phyloP scores from a whole-genome alignment of 2,888 invertebrate species.

The Germaria angustata region DNA sequence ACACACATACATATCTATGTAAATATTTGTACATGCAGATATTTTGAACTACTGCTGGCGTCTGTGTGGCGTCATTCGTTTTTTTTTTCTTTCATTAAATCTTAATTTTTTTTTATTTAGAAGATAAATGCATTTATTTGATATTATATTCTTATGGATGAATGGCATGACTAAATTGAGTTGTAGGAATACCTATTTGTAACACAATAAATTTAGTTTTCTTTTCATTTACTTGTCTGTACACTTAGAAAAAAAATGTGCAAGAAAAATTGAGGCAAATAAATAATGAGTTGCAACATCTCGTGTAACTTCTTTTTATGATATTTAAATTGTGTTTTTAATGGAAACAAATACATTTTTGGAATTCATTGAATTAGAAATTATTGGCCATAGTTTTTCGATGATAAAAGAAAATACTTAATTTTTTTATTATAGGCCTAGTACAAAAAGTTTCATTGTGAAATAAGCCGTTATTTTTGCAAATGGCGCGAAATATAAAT shows the following conservation, averaged over 20 bases:
- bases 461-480: too few relatives aligned
- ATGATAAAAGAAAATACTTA: too few relatives aligned
- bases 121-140: constrained; percentile 44
- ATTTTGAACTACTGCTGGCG: constrained; percentile 57
- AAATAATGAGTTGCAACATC: too few relatives aligned
- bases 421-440: too few relatives aligned
- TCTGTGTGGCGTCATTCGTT: constrained; percentile 55
- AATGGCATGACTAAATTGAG: constrained; percentile 54
- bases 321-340: too few relatives aligned
- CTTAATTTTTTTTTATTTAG: constrained; percentile 16
- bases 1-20: background rate
- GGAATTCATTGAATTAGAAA: too few relatives aligned
- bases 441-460: too few relatives aligned
- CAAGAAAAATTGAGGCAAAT: too few relatives aligned
- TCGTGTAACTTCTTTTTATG: too few relatives aligned
- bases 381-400: too few relatives aligned
- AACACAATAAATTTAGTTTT: background rate
- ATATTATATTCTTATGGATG: constrained; percentile 40
- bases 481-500: too few relatives aligned
- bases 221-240: background rate
- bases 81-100: constrained; percentile 37
- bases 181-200: constrained; percentile 51
- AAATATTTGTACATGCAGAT: background rate
- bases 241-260: constrained; percentile 15
- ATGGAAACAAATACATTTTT: too few relatives aligned